Conservation (phyloP, 2,888 invertebrate genomes). For the Seira musarum region DNA sequence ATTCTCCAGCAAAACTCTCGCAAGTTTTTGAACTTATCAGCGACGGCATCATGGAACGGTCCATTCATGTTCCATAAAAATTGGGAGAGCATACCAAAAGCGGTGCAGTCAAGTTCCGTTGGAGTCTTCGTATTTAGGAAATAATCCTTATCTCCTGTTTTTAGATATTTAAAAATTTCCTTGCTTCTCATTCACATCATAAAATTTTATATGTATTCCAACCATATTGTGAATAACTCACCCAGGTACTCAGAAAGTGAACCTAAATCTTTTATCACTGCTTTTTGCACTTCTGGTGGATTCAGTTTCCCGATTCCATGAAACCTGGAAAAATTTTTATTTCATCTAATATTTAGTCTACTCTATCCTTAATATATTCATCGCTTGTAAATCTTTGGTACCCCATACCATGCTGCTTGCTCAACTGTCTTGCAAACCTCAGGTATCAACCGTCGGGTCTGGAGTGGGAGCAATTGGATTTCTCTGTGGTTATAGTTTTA, state of each 20-base stretch:
- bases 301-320: conserved; percentile 64
- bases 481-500: conserved; percentile 31
- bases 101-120: conserved; percentile 68
- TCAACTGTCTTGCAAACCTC: conserved; percentile 63
- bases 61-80: conserved; percentile 68
- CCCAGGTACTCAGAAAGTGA: conserved; percentile 63
- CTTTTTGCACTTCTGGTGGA: conserved; percentile 62
- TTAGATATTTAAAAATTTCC: too few species aligned
- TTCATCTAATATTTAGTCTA: neutral
- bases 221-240: too few species aligned
- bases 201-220: too few species aligned
- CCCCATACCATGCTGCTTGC: conserved; percentile 68
- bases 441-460: conserved; percentile 59
- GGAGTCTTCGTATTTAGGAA: conserved; percentile 59
- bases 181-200: too few species aligned
- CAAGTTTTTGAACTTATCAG: conserved; percentile 54
- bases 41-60: conserved; percentile 61
- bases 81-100: conserved; percentile 67
- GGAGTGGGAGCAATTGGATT: conserved; percentile 63
- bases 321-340: neutral
- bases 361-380: too few species aligned
- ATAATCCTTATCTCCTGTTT: conserved; percentile 59
- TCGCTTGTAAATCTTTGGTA: too few species aligned
- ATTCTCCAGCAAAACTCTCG: conserved; percentile 66
- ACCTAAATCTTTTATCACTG: conserved; percentile 53